A percentile compares a stretch with the other conserved stretches of the same genome.
These are phyloP conservation scores for Plumapathes pennacea DNA, from an alignment of 92 coral and sea anemone genomes.

Conservation along the genomic window DNA sequence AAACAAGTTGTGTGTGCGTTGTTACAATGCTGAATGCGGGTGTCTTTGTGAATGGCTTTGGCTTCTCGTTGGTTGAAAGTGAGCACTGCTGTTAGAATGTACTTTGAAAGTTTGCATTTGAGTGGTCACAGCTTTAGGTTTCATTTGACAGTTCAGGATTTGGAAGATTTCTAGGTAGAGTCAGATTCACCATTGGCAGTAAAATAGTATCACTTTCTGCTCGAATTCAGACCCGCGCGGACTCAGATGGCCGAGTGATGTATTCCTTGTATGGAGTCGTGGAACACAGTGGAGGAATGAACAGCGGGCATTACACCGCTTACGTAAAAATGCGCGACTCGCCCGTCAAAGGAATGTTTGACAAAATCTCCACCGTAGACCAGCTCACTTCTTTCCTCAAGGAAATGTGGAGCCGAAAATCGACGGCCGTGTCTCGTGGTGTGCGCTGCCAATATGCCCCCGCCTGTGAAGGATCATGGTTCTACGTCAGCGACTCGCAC, in stretches of 20 bases:
- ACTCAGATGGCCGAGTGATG: conserved; percentile 67
- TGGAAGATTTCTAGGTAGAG: no score
- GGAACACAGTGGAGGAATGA: conserved; percentile 89
- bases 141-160: no score
- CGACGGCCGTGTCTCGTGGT: conserved; percentile 7
- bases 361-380: conserved; percentile 46
- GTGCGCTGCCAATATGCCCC: conserved; percentile 35
- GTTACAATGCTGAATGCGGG: no score
- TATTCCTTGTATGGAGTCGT: conserved; percentile 85
- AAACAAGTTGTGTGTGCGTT: no score
- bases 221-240: conserved; percentile 81
- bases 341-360: conserved; percentile 32
- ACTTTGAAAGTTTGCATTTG: no score
- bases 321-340: conserved; percentile 64
- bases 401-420: conserved; percentile 61
- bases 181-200: no score
- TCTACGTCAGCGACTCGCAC: conserved; percentile 90
- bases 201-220: no score
- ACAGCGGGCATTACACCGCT: conserved; percentile 98
- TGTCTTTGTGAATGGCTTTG: no score
- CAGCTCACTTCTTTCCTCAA: conserved; percentile 55
- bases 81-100: no score
- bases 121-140: no score
- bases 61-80: no score
- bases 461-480: conserved; percentile 81